These are phyloP conservation scores for Xestia ashworthii DNA, from an alignment of 2,888 invertebrate species.

Conservation along the genomic window DNA sequence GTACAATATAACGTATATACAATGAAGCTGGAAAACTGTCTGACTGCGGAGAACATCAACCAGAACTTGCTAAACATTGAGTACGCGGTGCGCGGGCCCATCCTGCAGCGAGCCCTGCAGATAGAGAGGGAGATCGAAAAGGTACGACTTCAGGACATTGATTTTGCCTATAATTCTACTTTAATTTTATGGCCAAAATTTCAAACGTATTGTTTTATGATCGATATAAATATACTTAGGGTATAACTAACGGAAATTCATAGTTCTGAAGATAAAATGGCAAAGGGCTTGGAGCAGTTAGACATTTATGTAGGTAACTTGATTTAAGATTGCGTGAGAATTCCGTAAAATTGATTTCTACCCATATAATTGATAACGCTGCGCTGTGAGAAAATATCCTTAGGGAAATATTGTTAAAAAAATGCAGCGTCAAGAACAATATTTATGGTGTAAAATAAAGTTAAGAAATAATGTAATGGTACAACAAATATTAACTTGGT, in stretches of 20 bases:
- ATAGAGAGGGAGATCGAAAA: conserved; percentile 93
- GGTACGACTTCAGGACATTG: conserved; percentile 76
- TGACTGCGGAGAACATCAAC: conserved; percentile 91
- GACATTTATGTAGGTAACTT: background rate
- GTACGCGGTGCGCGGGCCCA: conserved; percentile 95
- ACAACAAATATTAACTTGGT: background rate
- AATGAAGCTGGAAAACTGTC: conserved; percentile 75
- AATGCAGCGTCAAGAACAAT: background rate
- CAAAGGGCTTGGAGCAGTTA: background rate
- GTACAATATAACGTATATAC: background rate
- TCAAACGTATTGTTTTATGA: background rate
- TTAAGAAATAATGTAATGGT: background rate
- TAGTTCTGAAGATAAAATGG: background rate
- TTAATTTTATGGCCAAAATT: background rate
- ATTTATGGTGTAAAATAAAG: background rate
- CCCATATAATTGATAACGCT: background rate
- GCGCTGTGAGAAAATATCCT: background rate
- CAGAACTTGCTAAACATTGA: conserved; percentile 93
- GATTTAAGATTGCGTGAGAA: conserved; percentile 2
- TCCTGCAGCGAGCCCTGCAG: conserved; percentile 93
- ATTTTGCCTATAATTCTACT: background rate
- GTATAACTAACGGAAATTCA: background rate
- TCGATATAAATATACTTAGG: background rate
- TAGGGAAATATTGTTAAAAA: background rate
- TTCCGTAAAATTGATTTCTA: conserved; percentile 19